phyloP scores from a whole-genome alignment of 2,888 invertebrate species.

The Coremacera marginata region DNA sequence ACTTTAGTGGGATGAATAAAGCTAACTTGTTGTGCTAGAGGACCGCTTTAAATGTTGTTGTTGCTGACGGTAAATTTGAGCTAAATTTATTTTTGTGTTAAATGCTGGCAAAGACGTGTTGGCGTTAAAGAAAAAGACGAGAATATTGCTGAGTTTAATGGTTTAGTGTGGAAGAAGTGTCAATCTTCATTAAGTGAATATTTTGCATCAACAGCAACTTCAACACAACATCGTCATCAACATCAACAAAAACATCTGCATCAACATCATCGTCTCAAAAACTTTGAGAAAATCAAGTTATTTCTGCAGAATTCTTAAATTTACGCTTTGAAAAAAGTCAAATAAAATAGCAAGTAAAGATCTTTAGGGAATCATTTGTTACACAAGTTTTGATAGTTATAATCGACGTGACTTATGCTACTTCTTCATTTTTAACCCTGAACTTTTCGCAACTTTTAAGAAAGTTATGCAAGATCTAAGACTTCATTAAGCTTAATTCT shows the following conservation, averaged over 20 bases:
- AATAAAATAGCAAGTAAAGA: too few species aligned
- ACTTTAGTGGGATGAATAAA: neutral
- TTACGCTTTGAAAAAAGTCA: too few species aligned
- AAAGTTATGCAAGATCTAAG: too few species aligned
- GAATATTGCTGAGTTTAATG: neutral
- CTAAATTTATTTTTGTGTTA: neutral
- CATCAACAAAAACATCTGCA: neutral
- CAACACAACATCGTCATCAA: neutral
- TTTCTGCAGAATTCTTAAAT: too few species aligned
- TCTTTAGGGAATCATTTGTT: too few species aligned
- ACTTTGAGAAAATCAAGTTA: too few species aligned
- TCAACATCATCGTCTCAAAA: neutral
- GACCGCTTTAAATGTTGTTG: neutral
- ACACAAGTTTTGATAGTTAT: too few species aligned
- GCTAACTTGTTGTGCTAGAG: neutral
- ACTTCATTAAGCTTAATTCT: too few species aligned
- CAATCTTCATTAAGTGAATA: conserved; percentile 5
- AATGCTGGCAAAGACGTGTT: neutral
- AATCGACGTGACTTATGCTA: too few species aligned
- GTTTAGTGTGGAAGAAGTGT: conserved; percentile 17
- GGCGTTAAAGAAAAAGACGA: neutral
- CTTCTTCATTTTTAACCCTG: too few species aligned
- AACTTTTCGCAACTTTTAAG: too few species aligned
- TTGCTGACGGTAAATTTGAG: neutral
- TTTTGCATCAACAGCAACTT: neutral